Evolutionary conservation across 2,113 vertebrate species (phyloP).

Genomic region (Anhinga rufa): DNA sequence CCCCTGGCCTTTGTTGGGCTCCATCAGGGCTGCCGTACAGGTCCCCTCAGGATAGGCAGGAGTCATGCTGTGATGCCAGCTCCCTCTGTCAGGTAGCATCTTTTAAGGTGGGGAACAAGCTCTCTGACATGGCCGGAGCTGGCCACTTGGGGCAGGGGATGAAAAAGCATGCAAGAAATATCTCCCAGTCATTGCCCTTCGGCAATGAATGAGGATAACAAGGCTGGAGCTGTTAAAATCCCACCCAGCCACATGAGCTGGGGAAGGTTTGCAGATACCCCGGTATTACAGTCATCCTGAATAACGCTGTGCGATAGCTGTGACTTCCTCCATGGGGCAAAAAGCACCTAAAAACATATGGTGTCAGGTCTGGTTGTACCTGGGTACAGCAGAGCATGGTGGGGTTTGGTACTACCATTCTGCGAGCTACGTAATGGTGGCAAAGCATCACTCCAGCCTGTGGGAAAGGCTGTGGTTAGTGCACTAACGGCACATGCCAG

Average conservation of each 20-base stretch:
- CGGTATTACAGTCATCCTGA: not conserved
- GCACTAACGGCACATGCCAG: not conserved
- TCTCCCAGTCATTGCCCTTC: not conserved
- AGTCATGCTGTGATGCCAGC: not conserved
- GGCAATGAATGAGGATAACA: not conserved
- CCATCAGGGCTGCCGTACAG: accelerated
- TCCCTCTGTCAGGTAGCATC: not conserved
- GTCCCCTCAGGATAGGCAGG: not conserved
- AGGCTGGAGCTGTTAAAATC: not conserved
- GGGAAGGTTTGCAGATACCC: not conserved
- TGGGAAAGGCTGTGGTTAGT: not conserved
- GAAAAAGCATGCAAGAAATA: not conserved
- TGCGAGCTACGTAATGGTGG: not conserved
- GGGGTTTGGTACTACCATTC: not conserved
- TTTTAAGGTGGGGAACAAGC: not conserved
- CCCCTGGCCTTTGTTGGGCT: not conserved
- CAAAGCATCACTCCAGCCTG: not conserved
- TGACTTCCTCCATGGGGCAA: not conserved
- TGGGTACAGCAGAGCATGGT: not conserved
- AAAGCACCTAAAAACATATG: accelerated
- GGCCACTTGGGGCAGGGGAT: not conserved
- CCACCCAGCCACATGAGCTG: not conserved
- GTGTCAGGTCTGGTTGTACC: not conserved
- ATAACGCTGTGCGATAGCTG: not conserved
- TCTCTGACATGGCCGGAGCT: not conserved